Evolutionary conservation across 1,140 invertebrate genomes (phyloP).

Genomic region (Brachionus sp.): DNA sequence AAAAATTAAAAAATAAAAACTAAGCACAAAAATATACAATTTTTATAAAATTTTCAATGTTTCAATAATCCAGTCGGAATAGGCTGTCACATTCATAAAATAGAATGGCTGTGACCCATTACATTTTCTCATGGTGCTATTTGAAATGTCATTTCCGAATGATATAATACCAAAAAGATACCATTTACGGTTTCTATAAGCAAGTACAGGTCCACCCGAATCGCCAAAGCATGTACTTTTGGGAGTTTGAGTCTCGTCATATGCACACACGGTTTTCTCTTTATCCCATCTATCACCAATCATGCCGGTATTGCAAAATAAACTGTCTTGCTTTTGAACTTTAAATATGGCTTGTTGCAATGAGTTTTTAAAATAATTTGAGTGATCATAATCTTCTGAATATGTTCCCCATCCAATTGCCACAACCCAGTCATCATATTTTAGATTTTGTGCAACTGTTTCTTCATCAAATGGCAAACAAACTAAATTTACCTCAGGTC

Average conservation of each 20-base stretch:
- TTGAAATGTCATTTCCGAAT: constrained; percentile 23
- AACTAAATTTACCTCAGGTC: constrained; percentile 41
- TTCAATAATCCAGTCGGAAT: constrained; percentile 30
- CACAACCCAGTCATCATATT: constrained; percentile 18
- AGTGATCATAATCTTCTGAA: constrained; percentile 25
- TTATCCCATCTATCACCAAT: constrained; percentile 38
- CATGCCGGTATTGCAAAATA: not conserved
- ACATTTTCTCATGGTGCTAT: not conserved
- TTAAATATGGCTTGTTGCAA: constrained; percentile 32
- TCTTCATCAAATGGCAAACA: constrained; percentile 17
- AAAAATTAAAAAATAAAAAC: not conserved
- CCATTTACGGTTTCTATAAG: constrained; percentile 7
- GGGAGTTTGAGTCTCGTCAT: not conserved
- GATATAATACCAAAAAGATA: constrained; percentile 26
- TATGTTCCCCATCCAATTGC: constrained; percentile 39
- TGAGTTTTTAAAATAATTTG: not conserved
- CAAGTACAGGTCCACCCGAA: constrained; percentile 34
- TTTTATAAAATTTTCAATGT: not conserved
- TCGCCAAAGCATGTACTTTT: constrained; percentile 35
- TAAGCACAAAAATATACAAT: not conserved
- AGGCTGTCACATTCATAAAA: constrained; percentile 27
- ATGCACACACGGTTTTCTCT: constrained; percentile 14
- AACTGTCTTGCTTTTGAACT: constrained; percentile 9
- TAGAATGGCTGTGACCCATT: constrained; percentile 25
- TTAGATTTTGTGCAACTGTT: not conserved